These are phyloP conservation scores for Parapristionchus giblindavisi DNA, from an alignment of 2,888 invertebrate genomes.

Conservation along the genomic window DNA sequence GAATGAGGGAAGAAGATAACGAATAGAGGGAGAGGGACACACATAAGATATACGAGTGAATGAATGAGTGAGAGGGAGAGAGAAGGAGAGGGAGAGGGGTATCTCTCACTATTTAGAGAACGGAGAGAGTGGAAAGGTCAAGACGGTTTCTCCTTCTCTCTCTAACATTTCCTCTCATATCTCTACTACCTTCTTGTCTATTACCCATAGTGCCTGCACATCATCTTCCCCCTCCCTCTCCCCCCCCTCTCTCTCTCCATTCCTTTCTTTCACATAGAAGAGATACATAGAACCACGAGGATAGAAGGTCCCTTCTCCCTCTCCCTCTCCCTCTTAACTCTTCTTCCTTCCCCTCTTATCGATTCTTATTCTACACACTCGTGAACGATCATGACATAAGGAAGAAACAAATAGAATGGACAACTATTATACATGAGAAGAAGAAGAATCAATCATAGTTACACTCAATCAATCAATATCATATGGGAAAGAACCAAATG, in stretches of 20 bases:
- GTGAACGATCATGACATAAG: too few relatives aligned
- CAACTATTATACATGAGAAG: too few relatives aligned
- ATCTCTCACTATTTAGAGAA: neutral
- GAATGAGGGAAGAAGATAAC: neutral
- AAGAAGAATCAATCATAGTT: too few relatives aligned
- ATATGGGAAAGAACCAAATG: too few relatives aligned
- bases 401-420: too few relatives aligned
- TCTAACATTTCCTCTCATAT: neutral
- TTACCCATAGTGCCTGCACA: neutral
- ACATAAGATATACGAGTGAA: neutral
- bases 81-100: neutral
- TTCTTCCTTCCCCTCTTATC: neutral
- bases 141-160: neutral
- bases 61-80: neutral
- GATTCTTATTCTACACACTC: too few relatives aligned
- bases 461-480: too few relatives aligned
- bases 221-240: conserved; percentile 7
- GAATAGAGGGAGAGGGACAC: neutral
- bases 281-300: too few relatives aligned
- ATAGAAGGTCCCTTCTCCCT: neutral
- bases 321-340: neutral
- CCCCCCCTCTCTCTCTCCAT: neutral
- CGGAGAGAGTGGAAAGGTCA: conserved; percentile 1
- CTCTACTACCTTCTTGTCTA: neutral
- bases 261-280: conserved; percentile 8